A percentile compares a stretch with the other conserved stretches of the same genome.
Conservation (phyloP, 2,113 vertebrate species). For the Hippocampus abdominalis region DNA sequence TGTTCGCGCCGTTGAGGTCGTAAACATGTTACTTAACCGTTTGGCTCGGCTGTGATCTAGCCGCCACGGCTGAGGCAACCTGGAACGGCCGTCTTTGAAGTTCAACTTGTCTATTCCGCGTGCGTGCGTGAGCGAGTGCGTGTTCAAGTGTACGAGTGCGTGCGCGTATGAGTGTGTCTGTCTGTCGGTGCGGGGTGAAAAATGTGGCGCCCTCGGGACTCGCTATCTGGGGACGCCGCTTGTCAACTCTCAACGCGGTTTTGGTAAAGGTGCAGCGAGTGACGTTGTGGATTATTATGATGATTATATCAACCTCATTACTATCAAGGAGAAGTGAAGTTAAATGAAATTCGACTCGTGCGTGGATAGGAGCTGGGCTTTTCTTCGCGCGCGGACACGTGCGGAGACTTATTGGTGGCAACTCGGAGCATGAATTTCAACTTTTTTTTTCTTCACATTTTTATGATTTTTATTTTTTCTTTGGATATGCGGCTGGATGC, state of each 20-base stretch:
- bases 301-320: no score
- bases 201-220: constrained; percentile 29
- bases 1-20: background rate
- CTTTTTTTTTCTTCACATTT: background rate
- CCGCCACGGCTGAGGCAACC: constrained; percentile 53
- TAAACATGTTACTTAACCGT: constrained; percentile 31
- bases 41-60: constrained; percentile 19
- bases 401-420: background rate
- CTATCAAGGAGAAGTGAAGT: background rate
- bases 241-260: constrained; percentile 20
- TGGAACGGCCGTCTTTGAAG: constrained; percentile 53
- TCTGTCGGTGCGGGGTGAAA: constrained; percentile 32
- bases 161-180: background rate
- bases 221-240: constrained; percentile 20
- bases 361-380: background rate
- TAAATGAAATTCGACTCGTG: background rate
- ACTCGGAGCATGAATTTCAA: background rate
- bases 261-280: constrained; percentile 16
- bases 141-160: background rate
- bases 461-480: background rate
- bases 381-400: background rate
- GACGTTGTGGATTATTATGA: background rate
- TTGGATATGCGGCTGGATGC: background rate
- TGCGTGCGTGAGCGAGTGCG: no score
- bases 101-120: constrained; percentile 21